Evolutionary conservation across 1,140 invertebrate genomes (phyloP).

Genomic region (Cydia splendana): DNA sequence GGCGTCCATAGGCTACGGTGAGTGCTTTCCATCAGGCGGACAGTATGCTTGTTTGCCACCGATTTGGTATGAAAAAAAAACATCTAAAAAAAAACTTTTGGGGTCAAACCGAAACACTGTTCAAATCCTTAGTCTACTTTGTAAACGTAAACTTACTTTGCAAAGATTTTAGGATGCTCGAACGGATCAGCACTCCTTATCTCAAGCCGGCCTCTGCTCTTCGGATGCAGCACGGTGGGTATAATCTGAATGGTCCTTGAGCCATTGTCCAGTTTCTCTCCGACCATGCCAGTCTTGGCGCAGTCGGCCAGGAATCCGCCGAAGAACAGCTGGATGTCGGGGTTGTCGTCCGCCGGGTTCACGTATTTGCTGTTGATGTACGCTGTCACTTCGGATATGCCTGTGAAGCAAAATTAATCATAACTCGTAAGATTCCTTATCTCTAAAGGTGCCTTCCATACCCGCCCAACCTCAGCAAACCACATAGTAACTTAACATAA

Average conservation of each 20-base stretch:
- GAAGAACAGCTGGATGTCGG: slow-evolving; percentile 93
- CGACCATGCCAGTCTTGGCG: slow-evolving; percentile 91
- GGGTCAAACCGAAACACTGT: too few relatives aligned
- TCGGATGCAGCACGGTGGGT: slow-evolving; percentile 86
- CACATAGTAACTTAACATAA: too few relatives aligned
- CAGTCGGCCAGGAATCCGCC: slow-evolving; percentile 91
- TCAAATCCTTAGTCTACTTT: too few relatives aligned
- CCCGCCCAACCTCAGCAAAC: too few relatives aligned
- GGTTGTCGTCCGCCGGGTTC: slow-evolving; percentile 86
- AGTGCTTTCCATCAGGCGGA: too few relatives aligned
- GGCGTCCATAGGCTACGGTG: too few relatives aligned
- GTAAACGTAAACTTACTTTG: slow-evolving; percentile 56
- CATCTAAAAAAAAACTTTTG: too few relatives aligned
- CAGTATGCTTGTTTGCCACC: too few relatives aligned
- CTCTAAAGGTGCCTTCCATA: not conserved
- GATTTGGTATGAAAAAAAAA: too few relatives aligned
- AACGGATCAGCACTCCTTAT: slow-evolving; percentile 87
- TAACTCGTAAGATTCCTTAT: not conserved
- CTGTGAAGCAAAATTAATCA: slow-evolving; percentile 55
- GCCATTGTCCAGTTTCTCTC: slow-evolving; percentile 84
- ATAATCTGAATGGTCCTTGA: slow-evolving; percentile 83
- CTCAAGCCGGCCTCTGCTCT: slow-evolving; percentile 88
- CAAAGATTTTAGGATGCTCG: slow-evolving; percentile 74
- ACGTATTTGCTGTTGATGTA: slow-evolving; percentile 91
- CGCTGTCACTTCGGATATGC: slow-evolving; percentile 90